A percentile compares a stretch with the other conserved stretches of the same genome.
These are phyloP conservation scores for Lutjanus campechanus DNA, from an alignment of 2,797 vertebrate genomes.

Conservation along the genomic window DNA sequence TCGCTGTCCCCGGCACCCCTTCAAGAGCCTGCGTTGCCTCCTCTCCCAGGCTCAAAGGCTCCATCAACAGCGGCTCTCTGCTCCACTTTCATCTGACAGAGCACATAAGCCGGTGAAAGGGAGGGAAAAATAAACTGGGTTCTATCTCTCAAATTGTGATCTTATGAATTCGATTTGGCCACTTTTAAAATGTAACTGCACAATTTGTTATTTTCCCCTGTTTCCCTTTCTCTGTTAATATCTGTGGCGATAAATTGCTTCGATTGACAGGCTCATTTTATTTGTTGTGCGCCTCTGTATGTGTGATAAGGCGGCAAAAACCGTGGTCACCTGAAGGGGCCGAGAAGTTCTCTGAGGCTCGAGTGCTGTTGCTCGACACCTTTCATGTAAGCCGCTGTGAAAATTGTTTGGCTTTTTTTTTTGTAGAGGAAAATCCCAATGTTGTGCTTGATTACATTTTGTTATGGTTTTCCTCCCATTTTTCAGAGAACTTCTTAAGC, in stretches of 20 bases:
- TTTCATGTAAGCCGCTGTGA: slow-evolving; percentile 81
- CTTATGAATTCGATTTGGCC: slow-evolving; percentile 97
- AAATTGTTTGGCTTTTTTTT: slow-evolving; percentile 80
- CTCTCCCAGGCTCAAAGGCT: slow-evolving; percentile 90
- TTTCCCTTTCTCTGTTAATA: slow-evolving; percentile 84
- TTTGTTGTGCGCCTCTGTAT: slow-evolving; percentile 69
- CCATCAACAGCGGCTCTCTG: slow-evolving; percentile 93
- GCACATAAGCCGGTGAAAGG: slow-evolving; percentile 95
- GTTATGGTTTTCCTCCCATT: slow-evolving; percentile 82
- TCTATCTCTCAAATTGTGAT: slow-evolving; percentile 96
- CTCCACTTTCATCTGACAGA: slow-evolving; percentile 97
- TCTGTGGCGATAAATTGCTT: slow-evolving; percentile 85
- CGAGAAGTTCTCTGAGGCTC: slow-evolving; percentile 73
- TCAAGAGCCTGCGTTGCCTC: slow-evolving; percentile 91
- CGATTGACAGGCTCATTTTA: slow-evolving; percentile 81
- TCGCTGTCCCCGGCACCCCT: slow-evolving; percentile 91
- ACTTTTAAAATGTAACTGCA: slow-evolving; percentile 90
- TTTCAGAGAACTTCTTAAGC: slow-evolving; percentile 82
- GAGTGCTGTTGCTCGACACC: slow-evolving; percentile 67
- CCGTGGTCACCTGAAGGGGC: slow-evolving; percentile 75
- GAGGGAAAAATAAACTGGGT: slow-evolving; percentile 84
- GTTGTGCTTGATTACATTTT: slow-evolving; percentile 86
- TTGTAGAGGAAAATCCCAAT: slow-evolving; percentile 80
- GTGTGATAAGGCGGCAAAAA: slow-evolving; percentile 82
- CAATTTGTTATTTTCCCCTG: slow-evolving; percentile 85